phyloP scores from a whole-genome alignment of 2,888 invertebrate species.

The Scaptomyza flava region DNA sequence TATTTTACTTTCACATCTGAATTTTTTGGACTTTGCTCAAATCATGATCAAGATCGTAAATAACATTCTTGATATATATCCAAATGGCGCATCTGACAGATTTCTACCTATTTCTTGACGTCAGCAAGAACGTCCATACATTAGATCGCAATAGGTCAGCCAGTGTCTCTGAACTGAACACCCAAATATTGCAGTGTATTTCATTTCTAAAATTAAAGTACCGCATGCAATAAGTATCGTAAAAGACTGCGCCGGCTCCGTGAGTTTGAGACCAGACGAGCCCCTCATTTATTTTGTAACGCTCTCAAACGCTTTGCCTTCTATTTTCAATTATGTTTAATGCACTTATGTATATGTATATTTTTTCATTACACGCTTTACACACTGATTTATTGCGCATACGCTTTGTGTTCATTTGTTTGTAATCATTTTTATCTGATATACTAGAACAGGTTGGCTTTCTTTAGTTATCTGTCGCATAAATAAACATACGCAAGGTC shows the following conservation, averaged over 20 bases:
- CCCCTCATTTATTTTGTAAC: slow-evolving; percentile 36
- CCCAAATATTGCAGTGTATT: slow-evolving; percentile 10
- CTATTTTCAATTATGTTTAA: slow-evolving; percentile 5
- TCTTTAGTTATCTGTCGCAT: slow-evolving; percentile 22
- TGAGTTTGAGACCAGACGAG: slow-evolving; percentile 44
- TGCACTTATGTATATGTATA: background rate
- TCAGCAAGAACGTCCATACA: slow-evolving; percentile 16
- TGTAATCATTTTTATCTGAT: slow-evolving; percentile 4
- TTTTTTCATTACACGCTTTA: slow-evolving; percentile 12
- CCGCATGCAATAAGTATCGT: background rate
- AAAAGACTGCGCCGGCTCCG: background rate
- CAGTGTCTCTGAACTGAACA: background rate
- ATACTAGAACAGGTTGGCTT: slow-evolving; percentile 15
- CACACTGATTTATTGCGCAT: slow-evolving; percentile 49
- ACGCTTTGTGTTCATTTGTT: slow-evolving; percentile 7
- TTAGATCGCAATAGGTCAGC: background rate
- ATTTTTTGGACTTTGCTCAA: slow-evolving; percentile 59
- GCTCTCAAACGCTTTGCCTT: background rate
- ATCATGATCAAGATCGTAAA: slow-evolving; percentile 28
- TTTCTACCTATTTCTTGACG: slow-evolving; percentile 10
- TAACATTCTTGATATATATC: slow-evolving; percentile 61
- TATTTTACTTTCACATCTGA: slow-evolving; percentile 35
- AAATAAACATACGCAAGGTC: slow-evolving; percentile 59
- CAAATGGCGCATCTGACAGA: slow-evolving; percentile 47
- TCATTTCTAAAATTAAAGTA: background rate